phyloP scores from a whole-genome alignment of 2,797 vertebrate genomes.

The Pterois miles region DNA sequence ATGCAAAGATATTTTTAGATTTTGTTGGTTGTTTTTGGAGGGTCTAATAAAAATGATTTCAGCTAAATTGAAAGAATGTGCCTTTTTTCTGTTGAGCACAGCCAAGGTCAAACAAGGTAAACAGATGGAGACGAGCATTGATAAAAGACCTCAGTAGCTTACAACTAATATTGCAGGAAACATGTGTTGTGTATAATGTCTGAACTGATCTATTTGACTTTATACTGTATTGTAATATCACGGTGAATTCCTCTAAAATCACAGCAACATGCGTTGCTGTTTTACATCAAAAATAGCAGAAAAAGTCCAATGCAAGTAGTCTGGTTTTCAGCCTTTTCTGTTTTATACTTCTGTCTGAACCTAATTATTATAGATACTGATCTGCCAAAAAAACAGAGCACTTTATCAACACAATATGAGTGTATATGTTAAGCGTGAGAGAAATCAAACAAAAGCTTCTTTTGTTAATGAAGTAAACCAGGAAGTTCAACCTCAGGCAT shows the following conservation, averaged over 20 bases:
- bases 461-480: slow-evolving; percentile 27
- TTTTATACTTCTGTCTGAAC: background rate
- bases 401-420: background rate
- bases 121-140: background rate
- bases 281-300: background rate
- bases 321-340: background rate
- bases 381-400: background rate
- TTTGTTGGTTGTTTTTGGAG: slow-evolving; percentile 22
- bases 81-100: background rate
- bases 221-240: background rate
- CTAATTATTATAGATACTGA: background rate
- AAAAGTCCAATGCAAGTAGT: background rate
- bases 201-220: background rate
- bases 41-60: background rate
- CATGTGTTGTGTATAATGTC: background rate
- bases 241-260: background rate
- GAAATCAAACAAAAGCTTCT: slow-evolving; percentile 1
- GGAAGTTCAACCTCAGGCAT: slow-evolving; percentile 42
- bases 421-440: background rate
- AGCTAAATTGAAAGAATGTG: slow-evolving; percentile 2
- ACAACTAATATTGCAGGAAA: background rate
- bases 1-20: background rate
- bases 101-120: slow-evolving; percentile 8
- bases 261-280: background rate
- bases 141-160: background rate